These are phyloP conservation scores for Leptarthrus brevirostris DNA, from an alignment of 2,888 invertebrate species.

Conservation along the genomic window DNA sequence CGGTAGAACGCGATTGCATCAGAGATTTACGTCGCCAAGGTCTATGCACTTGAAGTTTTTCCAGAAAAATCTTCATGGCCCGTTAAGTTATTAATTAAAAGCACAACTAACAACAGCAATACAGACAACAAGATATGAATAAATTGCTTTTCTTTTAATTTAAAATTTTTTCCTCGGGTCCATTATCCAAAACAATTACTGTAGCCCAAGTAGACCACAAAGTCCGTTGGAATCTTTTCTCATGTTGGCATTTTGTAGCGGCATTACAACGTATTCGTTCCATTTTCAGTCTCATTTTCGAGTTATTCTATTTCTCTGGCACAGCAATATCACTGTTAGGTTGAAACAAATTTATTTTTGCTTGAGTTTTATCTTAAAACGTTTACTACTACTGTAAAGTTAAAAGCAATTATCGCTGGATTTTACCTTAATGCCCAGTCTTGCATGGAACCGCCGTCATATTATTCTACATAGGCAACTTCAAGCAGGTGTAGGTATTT, in stretches of 20 bases:
- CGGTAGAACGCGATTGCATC: slow-evolving; percentile 2
- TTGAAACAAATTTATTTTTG: background rate
- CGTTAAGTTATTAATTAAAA: background rate
- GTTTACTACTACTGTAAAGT: background rate
- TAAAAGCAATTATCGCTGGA: background rate
- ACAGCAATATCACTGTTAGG: too few species aligned
- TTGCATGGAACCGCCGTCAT: background rate
- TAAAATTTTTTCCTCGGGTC: too few species aligned
- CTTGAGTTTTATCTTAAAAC: background rate
- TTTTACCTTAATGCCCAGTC: background rate
- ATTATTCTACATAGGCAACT: background rate
- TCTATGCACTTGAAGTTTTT: background rate
- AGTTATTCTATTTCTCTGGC: too few species aligned
- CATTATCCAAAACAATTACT: too few species aligned
- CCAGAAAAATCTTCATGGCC: background rate
- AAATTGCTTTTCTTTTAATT: too few species aligned
- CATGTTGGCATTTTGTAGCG: too few species aligned
- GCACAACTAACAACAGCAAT: background rate
- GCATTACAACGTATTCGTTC: too few species aligned
- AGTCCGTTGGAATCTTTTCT: too few species aligned
- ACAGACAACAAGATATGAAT: background rate
- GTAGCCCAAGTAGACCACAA: too few species aligned
- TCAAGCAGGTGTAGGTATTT: background rate
- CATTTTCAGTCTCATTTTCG: too few species aligned
- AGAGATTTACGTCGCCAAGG: too few species aligned